Evolutionary conservation across 2,113 vertebrate genomes (phyloP), one percentile per base, ranked within the genome.

Genomic region (Festucalex cinctus): DNA sequence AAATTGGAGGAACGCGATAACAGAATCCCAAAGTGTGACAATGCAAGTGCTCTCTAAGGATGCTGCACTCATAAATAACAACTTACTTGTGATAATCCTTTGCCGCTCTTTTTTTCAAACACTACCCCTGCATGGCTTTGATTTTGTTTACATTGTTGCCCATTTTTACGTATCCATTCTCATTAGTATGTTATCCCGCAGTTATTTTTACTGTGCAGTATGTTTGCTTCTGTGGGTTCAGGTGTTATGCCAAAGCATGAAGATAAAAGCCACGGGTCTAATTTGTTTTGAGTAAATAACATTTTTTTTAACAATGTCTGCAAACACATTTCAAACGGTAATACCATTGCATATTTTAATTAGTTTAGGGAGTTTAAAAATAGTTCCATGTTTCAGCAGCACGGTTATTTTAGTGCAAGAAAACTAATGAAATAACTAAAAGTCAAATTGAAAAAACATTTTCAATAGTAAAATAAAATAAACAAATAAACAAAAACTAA

Each of bases 21-120:
- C 78, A 74, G 80, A 81, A 72, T 70, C 60, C 68, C 72, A 71
- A 71, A 74, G 80, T 78, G 80, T 86, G 84, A 81, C 49, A 67
- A 83, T 22, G 48, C 80, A 77, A 85, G 80, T 72, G 77, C 83
- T 76, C 85, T 89, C 88, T 65, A 41, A 77, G 87, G 87, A 89
- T 65, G 69, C 71, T 85, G 79, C 24, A 65, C 22, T 53, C 57
- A 81, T 81, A 81, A 86, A 87, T 81, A 90, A 80, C 82, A 66
- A 75, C 63, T 70, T 73, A 65, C 77, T 83, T 85, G 82, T 87
- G 86, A 85, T 76, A 85, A 83, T 69, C 67, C 74, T 85, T 75
- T 68, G 63, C 67, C 70, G 43, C 63, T 48, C 14, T 24, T 63
- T 71, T 65, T 70, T 63, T 76, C 66, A 78, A 59, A 69, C 68